These are phyloP conservation scores for Schizopygopsis pylzovi DNA, from an alignment of 2,797 vertebrate species.

Conservation along the genomic window DNA sequence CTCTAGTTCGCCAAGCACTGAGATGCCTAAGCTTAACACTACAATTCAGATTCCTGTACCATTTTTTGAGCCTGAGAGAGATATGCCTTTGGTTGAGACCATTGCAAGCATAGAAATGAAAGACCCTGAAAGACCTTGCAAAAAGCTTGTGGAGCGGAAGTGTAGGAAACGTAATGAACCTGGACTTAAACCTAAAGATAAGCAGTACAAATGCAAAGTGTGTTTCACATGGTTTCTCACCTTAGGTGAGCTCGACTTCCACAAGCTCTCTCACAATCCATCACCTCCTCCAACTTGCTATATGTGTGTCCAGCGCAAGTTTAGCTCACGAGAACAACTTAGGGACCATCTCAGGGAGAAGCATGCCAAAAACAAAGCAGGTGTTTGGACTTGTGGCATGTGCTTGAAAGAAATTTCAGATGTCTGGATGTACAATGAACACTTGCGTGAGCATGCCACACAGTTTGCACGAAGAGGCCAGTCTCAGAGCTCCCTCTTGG, in stretches of 20 bases:
- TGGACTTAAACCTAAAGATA: constrained; percentile 84
- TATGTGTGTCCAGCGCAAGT: constrained; percentile 98
- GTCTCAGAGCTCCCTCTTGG: constrained; percentile 84
- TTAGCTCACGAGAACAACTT: constrained; percentile 94
- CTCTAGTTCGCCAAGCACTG: constrained; percentile 77
- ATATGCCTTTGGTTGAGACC: constrained; percentile 68
- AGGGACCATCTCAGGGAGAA: constrained; percentile 94
- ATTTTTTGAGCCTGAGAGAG: constrained; percentile 79
- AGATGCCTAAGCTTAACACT: constrained; percentile 82
- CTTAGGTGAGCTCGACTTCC: constrained; percentile 92
- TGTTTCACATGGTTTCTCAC: constrained; percentile 97
- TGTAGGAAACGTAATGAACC: constrained; percentile 78
- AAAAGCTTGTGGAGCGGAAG: constrained; percentile 73
- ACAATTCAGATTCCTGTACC: constrained; percentile 85
- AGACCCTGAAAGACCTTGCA: constrained; percentile 71
- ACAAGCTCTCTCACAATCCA: constrained; percentile 94
- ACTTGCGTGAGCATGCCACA: constrained; percentile 92
- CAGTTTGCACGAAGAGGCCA: constrained; percentile 93
- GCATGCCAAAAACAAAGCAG: constrained; percentile 90
- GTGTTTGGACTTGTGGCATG: constrained; percentile 98
- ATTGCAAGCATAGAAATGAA: constrained; percentile 60
- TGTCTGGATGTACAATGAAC: constrained; percentile 99
- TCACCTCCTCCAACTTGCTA: constrained; percentile 97
- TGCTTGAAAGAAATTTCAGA: constrained; percentile 95
- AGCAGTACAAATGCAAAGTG: constrained; percentile 95